Evolutionary conservation across 2,113 vertebrate species (phyloP), one percentile per base, ranked within the genome.

Genomic region (Brienomyrus brachyistius): DNA sequence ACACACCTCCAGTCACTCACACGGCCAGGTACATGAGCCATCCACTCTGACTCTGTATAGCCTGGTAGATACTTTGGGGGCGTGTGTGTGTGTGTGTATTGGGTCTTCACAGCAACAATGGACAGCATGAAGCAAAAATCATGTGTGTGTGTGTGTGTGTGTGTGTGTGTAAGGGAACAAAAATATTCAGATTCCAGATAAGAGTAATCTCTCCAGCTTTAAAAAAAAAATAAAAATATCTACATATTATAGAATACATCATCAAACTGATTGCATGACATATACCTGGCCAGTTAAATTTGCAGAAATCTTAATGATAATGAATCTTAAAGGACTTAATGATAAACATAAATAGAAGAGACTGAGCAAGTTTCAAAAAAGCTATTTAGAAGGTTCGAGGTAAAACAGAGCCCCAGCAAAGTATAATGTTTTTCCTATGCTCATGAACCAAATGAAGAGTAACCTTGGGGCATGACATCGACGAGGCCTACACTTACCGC

Each of bases 401-500:
- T 77, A 40, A 77, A 77, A 77, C 27, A 15, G 27, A 77, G 27
- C 31, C 70, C 31, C 70, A 77, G 13, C 40, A 77, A 15, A 77
- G 70, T 40, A 77, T 40, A 21, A 66, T 17, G 51, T 52, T 15
- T 52, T 52, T 52, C 51, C 51, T 13, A 74, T 74, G 23, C 27
- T 74, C 66, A 35, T 8, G 10, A 74, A 35, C 4, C 27, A 35
- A 40, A 66, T 27, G 56, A 62, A 19, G 31, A 19, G 70, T 17
- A 5, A 0, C 74, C 31, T 43, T 17, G 74, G 2, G 1, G 27
- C n/a, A 31, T 3, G 10, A 70, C 74, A 10, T 40, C 5, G 35
- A 43, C 11, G 5, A 15, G 74, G 13, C 11, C 9, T 3, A 31
- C 66, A 84, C 94, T 86, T 95, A 99, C 98, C 96, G 97, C 94